Percentiles rank a stretch among this genome's conserved stretches.
Conservation (phyloP, 2,797 vertebrate genomes). For the Enoplosus armatus region DNA sequence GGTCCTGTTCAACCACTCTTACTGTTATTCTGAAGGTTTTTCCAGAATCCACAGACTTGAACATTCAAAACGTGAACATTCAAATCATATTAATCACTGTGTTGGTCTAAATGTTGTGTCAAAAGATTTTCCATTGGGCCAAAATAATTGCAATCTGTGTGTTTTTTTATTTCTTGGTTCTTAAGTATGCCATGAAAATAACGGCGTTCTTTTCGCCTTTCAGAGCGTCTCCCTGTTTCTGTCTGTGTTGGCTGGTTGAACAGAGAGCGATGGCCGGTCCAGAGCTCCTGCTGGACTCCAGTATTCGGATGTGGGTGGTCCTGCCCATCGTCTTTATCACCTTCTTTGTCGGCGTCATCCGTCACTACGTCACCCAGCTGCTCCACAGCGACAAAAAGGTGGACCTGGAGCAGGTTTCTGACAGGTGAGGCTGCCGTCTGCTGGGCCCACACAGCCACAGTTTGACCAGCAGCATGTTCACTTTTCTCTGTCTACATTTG, state of each 20-base stretch:
- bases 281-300: constrained; percentile 88
- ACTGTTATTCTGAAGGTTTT: no score
- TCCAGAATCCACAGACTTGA: no score
- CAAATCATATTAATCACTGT: neutral
- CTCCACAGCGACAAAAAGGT: constrained; percentile 87
- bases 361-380: constrained; percentile 88
- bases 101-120: neutral
- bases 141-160: neutral
- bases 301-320: constrained; percentile 89
- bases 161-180: neutral
- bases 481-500: no score
- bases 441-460: no score
- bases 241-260: neutral
- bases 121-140: neutral
- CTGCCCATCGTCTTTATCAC: constrained; percentile 90
- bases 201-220: neutral
- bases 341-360: constrained; percentile 86
- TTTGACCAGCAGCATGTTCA: no score
- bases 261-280: constrained; percentile 81
- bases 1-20: no score
- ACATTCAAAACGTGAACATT: no score
- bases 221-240: constrained; percentile 16
- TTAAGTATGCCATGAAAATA: no score
- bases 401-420: constrained; percentile 86
- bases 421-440: constrained; percentile 87